Evolutionary conservation across 2,113 vertebrate species (phyloP).

Genomic region (Cyprinus carpio): DNA sequence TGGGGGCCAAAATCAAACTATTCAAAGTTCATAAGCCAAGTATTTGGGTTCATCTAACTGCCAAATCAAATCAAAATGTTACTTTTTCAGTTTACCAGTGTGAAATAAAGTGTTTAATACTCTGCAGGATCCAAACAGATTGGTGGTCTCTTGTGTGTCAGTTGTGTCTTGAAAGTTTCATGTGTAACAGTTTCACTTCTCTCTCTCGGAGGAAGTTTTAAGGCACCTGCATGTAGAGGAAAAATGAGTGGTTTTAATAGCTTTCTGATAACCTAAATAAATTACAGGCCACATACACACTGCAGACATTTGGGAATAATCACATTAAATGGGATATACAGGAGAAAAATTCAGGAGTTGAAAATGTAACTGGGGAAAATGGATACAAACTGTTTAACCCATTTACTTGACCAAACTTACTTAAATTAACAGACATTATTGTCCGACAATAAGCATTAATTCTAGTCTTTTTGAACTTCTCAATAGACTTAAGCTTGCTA

Average conservation of each 20-base stretch:
- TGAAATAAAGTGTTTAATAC: neutral
- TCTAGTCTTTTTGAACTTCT: neutral
- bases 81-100: neutral
- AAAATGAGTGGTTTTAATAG: neutral
- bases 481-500: neutral
- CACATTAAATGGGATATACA: neutral
- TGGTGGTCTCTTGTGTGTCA: neutral
- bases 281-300: neutral
- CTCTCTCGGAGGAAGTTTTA: neutral
- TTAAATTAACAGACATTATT: neutral
- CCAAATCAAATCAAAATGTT: neutral
- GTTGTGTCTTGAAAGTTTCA: neutral
- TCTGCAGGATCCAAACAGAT: neutral
- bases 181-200: neutral
- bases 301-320: neutral
- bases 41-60: neutral
- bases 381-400: neutral
- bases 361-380: neutral
- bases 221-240: conserved; percentile 9
- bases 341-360: neutral
- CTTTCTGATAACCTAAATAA: neutral
- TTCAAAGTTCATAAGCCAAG: neutral
- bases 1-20: neutral
- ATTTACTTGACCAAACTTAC: neutral
- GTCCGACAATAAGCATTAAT: neutral